Evolutionary conservation across 2,797 vertebrate genomes (phyloP).

Genomic region (Cossypha heuglini): DNA sequence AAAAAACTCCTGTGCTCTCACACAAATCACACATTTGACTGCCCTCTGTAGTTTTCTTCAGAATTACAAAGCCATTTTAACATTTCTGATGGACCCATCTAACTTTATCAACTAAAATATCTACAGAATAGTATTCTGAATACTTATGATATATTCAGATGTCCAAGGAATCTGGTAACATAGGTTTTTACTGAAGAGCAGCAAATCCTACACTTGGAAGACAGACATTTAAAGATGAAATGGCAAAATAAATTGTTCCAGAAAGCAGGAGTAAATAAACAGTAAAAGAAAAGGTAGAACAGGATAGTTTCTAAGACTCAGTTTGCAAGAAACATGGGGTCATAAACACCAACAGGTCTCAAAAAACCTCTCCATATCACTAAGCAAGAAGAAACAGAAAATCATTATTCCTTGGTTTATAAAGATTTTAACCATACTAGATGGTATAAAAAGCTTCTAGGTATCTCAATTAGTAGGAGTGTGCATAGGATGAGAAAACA

Average conservation of each 20-base stretch:
- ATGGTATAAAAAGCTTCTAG: neutral
- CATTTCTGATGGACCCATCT: neutral
- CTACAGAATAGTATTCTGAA: neutral
- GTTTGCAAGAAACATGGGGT: neutral
- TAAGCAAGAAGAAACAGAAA: neutral
- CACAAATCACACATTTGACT: neutral
- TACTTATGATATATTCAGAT: neutral
- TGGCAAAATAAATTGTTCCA: neutral
- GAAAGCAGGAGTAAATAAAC: neutral
- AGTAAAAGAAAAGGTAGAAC: neutral
- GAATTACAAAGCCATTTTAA: neutral
- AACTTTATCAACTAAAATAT: neutral
- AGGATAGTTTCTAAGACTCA: neutral
- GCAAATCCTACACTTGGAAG: neutral
- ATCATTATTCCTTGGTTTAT: neutral
- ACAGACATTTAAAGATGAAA: neutral
- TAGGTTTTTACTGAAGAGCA: neutral
- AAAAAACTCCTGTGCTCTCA: neutral
- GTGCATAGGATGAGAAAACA: neutral
- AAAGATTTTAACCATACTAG: neutral
- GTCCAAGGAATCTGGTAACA: neutral
- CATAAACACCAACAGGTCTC: neutral
- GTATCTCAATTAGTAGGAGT: neutral
- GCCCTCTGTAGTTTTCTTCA: accelerated
- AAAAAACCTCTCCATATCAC: neutral